Evolutionary conservation across 1,140 invertebrate species (phyloP), one percentile per base, ranked within the genome.

Genomic region (Megalopta genalis): DNA sequence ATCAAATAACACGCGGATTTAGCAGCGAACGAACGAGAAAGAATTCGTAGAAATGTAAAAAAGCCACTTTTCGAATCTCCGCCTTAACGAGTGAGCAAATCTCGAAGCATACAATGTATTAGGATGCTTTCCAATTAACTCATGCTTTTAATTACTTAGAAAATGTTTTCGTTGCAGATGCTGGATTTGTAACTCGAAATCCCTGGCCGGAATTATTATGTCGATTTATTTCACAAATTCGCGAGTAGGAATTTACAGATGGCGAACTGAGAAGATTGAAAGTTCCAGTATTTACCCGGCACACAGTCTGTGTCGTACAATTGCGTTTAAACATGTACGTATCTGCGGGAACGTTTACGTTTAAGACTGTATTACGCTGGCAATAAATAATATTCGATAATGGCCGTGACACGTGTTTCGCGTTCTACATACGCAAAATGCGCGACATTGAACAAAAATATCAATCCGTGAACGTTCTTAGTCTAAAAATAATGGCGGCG

Each of bases 281-380:
- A 9, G 10, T 25, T 2, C 12, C 9, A 14, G 16, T 70, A 69
- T 70, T 49, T 77, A 49, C 57, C 1, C 16, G 39, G 25, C 14
- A 49, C 37, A 62, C 25, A 59, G n/a, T n/a, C n/a, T n/a, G 23
- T 39, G 59, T 37, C 64, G 52, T 25, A 49, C 49, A 77, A 69
- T 69, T 52, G 42, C 27, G 25, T 37, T 37, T 3, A 70, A 69
- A 69, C 69, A 62, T 69, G 62, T 77, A 52, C 27, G 21, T 25
- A 62, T 37, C 27, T 21, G 10, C 16, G 42, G n/a, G 25, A 77
- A 69, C 60, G 39, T n/a, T 46, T 39, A 27, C 54, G 25, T 6
- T 46, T 77, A 69, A 8, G 14, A 46, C 12, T 0, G 10, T 9
- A 0, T 32, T 12, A 21, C 16, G 23, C 16, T 46, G 32, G 10